Evolutionary conservation across 2,797 vertebrate species (phyloP).

Genomic region (Lacerta viridis): DNA sequence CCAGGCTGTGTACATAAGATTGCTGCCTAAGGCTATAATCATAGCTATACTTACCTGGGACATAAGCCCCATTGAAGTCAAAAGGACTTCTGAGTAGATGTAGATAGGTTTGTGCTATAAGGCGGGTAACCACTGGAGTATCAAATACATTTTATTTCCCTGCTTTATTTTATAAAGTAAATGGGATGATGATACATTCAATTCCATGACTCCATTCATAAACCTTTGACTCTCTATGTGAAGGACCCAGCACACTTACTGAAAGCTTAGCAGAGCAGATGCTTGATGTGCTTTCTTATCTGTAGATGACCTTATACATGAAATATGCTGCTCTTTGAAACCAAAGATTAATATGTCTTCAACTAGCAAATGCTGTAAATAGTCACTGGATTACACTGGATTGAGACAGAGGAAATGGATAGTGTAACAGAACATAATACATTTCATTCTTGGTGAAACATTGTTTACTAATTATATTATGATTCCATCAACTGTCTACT

Average conservation of each 20-base stretch:
- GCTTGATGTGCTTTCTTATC: conserved; percentile 38
- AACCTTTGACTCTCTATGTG: not conserved
- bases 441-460: conserved; percentile 6
- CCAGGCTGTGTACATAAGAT: too few species aligned
- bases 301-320: not conserved
- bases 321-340: conserved; percentile 53
- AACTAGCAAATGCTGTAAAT: conserved; percentile 65
- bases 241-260: conserved; percentile 43
- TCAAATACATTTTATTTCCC: not conserved
- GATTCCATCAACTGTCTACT: conserved; percentile 10
- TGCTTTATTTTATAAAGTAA: not conserved
- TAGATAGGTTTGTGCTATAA: too few species aligned
- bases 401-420: conserved; percentile 45
- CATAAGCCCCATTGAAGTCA: too few species aligned
- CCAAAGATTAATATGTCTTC: conserved; percentile 55
- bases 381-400: conserved; percentile 59
- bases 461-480: conserved; percentile 1
- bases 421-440: conserved; percentile 47
- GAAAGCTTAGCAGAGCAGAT: conserved; percentile 47
- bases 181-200: not conserved
- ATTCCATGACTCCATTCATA: not conserved
- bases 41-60: too few species aligned
- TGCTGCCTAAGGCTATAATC: too few species aligned
- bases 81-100: too few species aligned
- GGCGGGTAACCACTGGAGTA: not conserved